Conservation (phyloP, 2,888 invertebrate species). For the Ptycholaimellus sp. region DNA sequence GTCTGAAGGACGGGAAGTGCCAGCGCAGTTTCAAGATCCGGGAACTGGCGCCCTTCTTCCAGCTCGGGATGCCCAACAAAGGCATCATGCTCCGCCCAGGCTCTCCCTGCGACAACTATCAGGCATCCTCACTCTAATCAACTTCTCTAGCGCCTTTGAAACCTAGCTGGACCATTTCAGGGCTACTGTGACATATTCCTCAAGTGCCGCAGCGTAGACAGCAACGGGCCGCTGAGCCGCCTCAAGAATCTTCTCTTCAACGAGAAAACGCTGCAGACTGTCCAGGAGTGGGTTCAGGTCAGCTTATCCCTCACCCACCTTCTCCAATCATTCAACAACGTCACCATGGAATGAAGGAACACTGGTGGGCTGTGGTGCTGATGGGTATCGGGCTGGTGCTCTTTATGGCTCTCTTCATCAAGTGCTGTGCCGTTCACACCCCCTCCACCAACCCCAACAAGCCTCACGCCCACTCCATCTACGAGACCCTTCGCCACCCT, state of each 20-base stretch:
- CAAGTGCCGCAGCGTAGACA: slow-evolving; percentile 91
- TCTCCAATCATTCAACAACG: no score
- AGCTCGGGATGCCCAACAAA: no score
- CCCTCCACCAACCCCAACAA: slow-evolving; percentile 95
- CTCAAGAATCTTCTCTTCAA: slow-evolving; percentile 83
- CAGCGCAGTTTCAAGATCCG: slow-evolving; percentile 9
- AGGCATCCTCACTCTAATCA: no score
- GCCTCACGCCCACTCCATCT: slow-evolving; percentile 69
- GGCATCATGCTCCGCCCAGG: slow-evolving; percentile 49
- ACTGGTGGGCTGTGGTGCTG: slow-evolving; percentile 81
- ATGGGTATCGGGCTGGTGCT: slow-evolving; percentile 72
- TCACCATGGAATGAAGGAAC: no score
- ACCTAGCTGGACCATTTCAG: no score
- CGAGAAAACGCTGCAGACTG: slow-evolving; percentile 62
- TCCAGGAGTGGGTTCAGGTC: slow-evolving; percentile 7
- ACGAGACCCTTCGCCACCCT: slow-evolving; percentile 43
- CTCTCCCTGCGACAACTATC: slow-evolving; percentile 93
- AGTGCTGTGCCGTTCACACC: slow-evolving; percentile 97
- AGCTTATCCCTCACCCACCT: no score
- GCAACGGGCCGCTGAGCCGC: slow-evolving; percentile 83
- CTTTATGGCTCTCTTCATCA: slow-evolving; percentile 90
- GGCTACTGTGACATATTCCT: slow-evolving; percentile 97
- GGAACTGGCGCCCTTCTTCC: no score
- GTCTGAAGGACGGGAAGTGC: slow-evolving; percentile 32
- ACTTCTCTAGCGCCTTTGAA: no score